A percentile compares a stretch with the other conserved stretches of the same genome.
Conservation (phyloP, 2,888 invertebrate species). For the Minunthozetes semirufus region DNA sequence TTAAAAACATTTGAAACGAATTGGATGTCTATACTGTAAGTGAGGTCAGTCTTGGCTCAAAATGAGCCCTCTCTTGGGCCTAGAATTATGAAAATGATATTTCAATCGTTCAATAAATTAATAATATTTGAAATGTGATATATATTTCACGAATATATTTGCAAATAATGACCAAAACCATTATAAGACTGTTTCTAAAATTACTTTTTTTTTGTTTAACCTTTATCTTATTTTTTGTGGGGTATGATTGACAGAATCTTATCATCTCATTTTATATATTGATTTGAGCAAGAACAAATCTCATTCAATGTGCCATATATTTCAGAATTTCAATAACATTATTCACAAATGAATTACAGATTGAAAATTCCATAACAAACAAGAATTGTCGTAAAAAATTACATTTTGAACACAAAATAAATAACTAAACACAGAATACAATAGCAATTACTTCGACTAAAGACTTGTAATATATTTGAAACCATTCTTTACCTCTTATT, state of each 20-base stretch:
- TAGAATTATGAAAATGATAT: not conserved
- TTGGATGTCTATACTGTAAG: no score
- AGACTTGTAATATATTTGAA: not conserved
- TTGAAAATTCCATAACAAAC: not conserved
- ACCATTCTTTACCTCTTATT: conserved; percentile 26
- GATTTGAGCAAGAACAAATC: not conserved
- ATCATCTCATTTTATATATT: no score
- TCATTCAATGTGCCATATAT: conserved; percentile 26
- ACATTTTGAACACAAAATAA: not conserved
- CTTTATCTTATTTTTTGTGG: not conserved
- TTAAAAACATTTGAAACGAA: not conserved
- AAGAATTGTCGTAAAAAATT: not conserved
- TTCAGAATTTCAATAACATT: not conserved
- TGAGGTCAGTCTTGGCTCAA: no score
- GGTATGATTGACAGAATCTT: not conserved
- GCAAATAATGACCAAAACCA: conserved; percentile 4
- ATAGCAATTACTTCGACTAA: not conserved
- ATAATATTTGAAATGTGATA: not conserved
- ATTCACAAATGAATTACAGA: not conserved
- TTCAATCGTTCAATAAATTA: not conserved
- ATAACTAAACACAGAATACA: not conserved
- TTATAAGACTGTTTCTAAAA: not conserved
- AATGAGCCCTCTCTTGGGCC: no score
- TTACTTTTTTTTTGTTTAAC: not conserved
- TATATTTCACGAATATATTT: conserved; percentile 1